Conservation (phyloP, 2,113 vertebrate genomes). For the Fulmarus glacialis region DNA sequence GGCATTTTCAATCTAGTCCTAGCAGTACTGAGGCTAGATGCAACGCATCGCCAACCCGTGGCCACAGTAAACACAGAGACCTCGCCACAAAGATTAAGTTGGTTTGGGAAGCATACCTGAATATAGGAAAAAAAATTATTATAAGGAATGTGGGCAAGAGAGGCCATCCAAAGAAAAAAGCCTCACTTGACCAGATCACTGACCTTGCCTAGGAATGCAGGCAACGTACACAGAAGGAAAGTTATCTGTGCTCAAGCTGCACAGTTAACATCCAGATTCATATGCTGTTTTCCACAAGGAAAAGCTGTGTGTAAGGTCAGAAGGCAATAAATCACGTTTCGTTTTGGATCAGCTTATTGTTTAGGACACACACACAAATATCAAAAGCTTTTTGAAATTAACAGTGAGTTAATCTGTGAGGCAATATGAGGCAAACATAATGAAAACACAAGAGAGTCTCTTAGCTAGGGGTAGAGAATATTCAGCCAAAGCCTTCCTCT, state of each 20-base stretch:
- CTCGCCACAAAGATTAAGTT: neutral
- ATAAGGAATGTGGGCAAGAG: neutral
- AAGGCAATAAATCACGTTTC: neutral
- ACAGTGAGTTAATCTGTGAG: neutral
- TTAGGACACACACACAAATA: neutral
- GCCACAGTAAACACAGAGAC: neutral
- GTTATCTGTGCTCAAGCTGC: neutral
- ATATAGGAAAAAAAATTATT: neutral
- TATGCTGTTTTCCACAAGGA: neutral
- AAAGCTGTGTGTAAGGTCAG: neutral
- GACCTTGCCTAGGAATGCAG: neutral
- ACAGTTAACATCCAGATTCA: neutral
- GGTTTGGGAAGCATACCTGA: neutral
- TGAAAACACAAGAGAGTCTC: neutral
- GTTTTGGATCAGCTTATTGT: conserved; percentile 7
- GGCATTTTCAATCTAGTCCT: neutral
- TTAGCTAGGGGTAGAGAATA: neutral
- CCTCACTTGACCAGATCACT: neutral
- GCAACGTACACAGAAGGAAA: neutral
- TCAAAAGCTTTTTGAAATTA: neutral
- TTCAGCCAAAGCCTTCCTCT: neutral
- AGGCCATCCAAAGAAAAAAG: neutral
- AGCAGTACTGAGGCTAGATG: neutral
- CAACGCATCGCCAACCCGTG: accelerated
- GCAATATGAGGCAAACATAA: neutral